phyloP scores from a whole-genome alignment of 2,888 invertebrate species.

The Dendrolimus houi region DNA sequence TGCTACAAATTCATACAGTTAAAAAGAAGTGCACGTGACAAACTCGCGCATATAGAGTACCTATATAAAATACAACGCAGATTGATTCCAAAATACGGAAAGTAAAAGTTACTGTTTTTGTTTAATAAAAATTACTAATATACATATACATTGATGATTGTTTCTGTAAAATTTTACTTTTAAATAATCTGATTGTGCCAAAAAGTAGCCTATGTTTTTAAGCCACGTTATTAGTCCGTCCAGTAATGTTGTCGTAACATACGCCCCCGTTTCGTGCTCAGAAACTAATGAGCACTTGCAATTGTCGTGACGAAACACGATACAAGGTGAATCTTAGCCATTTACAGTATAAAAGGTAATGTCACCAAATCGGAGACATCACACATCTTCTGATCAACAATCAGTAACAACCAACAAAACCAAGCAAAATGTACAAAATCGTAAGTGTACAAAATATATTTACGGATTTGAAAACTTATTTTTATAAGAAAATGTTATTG shows the following conservation, averaged over 20 bases:
- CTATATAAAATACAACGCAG: no score
- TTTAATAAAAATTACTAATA: no score
- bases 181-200: no score
- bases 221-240: slow-evolving; percentile 31
- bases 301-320: slow-evolving; percentile 50
- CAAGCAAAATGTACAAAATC: slow-evolving; percentile 54
- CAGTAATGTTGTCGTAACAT: slow-evolving; percentile 44
- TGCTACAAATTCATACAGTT: no score
- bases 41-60: no score
- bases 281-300: slow-evolving; percentile 51
- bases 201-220: no score
- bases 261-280: slow-evolving; percentile 60
- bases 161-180: no score
- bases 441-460: slow-evolving; percentile 30
- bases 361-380: slow-evolving; percentile 47
- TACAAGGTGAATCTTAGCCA: slow-evolving; percentile 68
- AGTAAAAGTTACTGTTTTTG: no score
- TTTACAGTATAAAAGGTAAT: slow-evolving; percentile 64
- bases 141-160: no score
- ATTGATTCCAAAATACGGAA: no score
- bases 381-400: slow-evolving; percentile 47
- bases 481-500: neutral
- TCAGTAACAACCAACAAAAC: slow-evolving; percentile 31
- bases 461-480: neutral
- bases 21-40: no score